These are phyloP conservation scores for Pleuronectes platessa DNA, from an alignment of 2,113 vertebrate species.

Conservation along the genomic window DNA sequence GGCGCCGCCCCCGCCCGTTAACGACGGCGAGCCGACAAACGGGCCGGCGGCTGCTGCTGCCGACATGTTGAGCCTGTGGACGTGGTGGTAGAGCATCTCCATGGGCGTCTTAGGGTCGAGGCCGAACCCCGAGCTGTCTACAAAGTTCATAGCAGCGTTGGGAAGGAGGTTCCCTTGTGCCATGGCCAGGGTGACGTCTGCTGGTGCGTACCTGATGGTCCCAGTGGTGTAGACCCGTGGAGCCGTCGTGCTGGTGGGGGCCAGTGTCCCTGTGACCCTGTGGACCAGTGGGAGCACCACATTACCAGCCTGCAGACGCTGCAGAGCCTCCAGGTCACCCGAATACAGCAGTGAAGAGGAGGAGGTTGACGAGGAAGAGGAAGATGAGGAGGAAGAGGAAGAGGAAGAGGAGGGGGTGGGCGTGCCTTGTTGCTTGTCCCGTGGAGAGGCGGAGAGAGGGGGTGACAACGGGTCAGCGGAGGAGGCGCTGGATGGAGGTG, in stretches of 20 bases:
- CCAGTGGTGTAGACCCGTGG: constrained; percentile 99
- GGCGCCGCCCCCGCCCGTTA: constrained; percentile 86
- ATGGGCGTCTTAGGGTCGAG: constrained; percentile 99
- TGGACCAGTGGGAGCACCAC: constrained; percentile 96
- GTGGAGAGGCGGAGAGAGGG: constrained; percentile 95
- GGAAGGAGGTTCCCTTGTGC: constrained; percentile 94
- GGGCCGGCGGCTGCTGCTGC: constrained; percentile 80
- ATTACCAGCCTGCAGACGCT: constrained; percentile 95
- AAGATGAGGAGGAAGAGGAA: constrained; percentile 80
- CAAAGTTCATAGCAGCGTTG: constrained; percentile 95
- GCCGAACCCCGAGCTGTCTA: constrained; percentile 92
- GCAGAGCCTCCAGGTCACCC: constrained; percentile 95
- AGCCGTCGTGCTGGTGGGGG: constrained; percentile 89
- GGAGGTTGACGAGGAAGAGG: constrained; percentile 87
- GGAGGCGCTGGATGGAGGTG: constrained; percentile 88
- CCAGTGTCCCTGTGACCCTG: constrained; percentile 92
- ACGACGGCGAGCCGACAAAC: constrained; percentile 83
- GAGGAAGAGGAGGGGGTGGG: constrained; percentile 87
- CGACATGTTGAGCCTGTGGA: constrained; percentile 98
- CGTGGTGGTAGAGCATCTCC: constrained; percentile 99
- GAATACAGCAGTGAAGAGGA: constrained; percentile 94
- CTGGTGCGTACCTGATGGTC: constrained; percentile 98
- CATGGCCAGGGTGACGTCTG: constrained; percentile 97
- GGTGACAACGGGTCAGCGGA: constrained; percentile 95
- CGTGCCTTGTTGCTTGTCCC: constrained; percentile 93